These are phyloP conservation scores for Rhinella marina DNA, from an alignment of 2,797 vertebrate genomes.

Conservation along the genomic window DNA sequence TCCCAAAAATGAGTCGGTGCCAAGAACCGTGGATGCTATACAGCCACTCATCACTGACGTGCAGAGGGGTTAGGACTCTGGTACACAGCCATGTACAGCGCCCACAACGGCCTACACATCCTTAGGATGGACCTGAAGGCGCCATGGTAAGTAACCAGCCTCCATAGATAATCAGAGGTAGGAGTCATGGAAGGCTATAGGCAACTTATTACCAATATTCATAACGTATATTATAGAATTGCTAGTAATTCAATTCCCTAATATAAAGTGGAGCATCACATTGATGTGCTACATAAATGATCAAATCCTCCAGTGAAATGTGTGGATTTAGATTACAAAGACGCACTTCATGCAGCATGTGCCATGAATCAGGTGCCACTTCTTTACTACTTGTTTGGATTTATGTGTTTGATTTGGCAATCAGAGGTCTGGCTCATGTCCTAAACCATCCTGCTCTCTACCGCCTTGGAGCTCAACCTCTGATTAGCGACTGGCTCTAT, in stretches of 20 bases:
- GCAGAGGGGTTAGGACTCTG: no score
- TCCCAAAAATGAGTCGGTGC: no score
- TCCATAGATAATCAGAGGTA: no score
- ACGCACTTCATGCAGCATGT: background rate
- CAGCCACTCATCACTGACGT: no score
- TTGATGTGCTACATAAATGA: background rate
- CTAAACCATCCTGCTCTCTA: background rate
- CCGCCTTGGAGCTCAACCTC: background rate
- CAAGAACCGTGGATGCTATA: no score
- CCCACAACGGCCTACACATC: no score
- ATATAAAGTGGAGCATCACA: background rate
- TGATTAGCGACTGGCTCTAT: background rate
- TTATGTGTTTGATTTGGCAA: slow-evolving; percentile 12
- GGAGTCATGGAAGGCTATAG: no score
- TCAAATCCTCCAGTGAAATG: background rate
- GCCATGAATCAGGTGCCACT: background rate
- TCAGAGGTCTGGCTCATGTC: background rate
- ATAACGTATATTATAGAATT: no score
- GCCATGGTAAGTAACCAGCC: no score
- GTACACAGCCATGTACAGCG: no score
- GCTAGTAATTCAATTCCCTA: background rate
- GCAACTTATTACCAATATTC: no score
- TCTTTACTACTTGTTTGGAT: slow-evolving; percentile 9
- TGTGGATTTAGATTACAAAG: background rate
- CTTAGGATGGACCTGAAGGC: no score